Evolutionary conservation across 2,113 vertebrate species (phyloP), one percentile per base, ranked within the genome.

Genomic region (Tychaedon coryphoeus): DNA sequence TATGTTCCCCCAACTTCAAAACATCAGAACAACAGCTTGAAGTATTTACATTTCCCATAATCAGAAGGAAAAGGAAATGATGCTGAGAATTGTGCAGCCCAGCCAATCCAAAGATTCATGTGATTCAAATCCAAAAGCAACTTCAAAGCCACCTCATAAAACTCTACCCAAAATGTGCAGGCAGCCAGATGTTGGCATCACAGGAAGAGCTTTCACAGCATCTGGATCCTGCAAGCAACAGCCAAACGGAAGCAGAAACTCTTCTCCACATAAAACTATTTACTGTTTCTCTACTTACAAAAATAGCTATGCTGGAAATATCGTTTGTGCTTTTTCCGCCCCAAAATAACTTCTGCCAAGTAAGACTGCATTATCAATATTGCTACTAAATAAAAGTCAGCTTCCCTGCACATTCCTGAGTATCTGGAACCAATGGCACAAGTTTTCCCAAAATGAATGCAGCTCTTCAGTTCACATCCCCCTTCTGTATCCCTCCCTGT

Each of bases 111-210:
- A 60, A 61, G 81, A 83, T 25, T 90, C 93, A 72, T 19, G 24
- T 83, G 80, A 96, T 45, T 42, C 67, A 67, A 70, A 95, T 88
- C 92, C 95, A 92, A 93, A 82, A 92, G 71, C 62, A 88, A 82
- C 95, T 93, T 97, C 96, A 97, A 91, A 95, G 94, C 61, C 19
- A 38, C 70, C 92, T 92, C 86, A 10, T 96, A 95, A 98, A 97
- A 81, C 69, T 43, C 12, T 53, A 8, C 2, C 40, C 92, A 90
- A 51, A 65, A 73, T 42, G 29, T 73, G 31, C 51, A 71, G 58
- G 84, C n/a, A 92, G 94, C 94, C 97, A 95, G 95, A 96, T 82
- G 96, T 67, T 51, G 80, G 74, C 75, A 3, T 4, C 16, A 33
- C 69, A 47, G 31, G 88, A 92, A 92, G 66, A 62, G 58, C 84